phyloP scores from a whole-genome alignment of 2,797 vertebrate species.

The Liparis tanakae region DNA sequence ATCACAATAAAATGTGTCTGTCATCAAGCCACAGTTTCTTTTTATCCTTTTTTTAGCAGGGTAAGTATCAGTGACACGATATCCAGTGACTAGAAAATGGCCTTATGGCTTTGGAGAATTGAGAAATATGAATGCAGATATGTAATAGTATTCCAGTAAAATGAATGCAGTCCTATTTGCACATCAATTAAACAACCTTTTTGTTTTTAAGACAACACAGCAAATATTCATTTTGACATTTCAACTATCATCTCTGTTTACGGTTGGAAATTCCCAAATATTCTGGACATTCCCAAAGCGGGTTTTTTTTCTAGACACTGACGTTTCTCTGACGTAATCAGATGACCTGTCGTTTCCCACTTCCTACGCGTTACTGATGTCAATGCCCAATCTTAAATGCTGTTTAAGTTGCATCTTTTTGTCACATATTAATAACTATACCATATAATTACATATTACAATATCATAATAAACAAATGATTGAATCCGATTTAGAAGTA shows the following conservation, averaged over 20 bases:
- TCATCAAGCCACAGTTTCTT: conserved; percentile 38
- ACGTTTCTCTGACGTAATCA: conserved; percentile 77
- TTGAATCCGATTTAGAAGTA: not conserved
- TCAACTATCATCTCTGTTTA: conserved; percentile 7
- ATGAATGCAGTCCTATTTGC: not conserved
- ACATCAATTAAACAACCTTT: not conserved
- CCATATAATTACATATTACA: not conserved
- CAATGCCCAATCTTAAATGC: conserved; percentile 6
- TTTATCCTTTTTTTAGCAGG: conserved; percentile 2
- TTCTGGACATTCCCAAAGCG: conserved; percentile 56
- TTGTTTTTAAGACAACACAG: not conserved
- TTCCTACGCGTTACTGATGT: conserved; percentile 53
- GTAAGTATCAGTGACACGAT: not conserved
- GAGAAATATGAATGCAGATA: not conserved
- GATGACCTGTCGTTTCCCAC: conserved; percentile 67
- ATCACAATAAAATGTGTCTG: conserved; percentile 71
- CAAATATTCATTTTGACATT: not conserved
- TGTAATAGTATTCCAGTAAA: not conserved
- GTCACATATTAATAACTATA: not conserved
- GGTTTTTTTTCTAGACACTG: conserved; percentile 54
- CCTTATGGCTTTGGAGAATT: not conserved
- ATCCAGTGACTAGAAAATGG: not conserved
- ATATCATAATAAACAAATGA: fast-evolving
- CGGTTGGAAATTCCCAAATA: conserved; percentile 47
- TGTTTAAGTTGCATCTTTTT: not conserved